A percentile compares a stretch with the other conserved stretches of the same genome.
phyloP scores from a whole-genome alignment of 1,140 invertebrate genomes.

The Gryon sp. region DNA sequence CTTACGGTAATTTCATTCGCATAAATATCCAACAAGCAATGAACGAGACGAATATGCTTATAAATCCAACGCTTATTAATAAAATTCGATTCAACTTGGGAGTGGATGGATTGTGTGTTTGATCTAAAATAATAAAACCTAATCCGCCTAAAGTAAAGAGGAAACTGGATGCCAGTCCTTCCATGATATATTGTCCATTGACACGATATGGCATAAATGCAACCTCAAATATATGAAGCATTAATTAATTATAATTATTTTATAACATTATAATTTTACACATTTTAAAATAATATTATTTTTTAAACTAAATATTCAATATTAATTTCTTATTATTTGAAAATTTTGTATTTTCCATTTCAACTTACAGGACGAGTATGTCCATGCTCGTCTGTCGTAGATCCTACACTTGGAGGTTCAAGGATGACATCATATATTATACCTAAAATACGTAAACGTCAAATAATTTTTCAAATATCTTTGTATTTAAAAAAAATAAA shows the following conservation, averaged over 20 bases:
- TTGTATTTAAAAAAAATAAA: not conserved
- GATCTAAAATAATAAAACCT: constrained; percentile 97
- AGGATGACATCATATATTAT: constrained; percentile 99
- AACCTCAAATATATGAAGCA: constrained; percentile 81
- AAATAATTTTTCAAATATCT: constrained; percentile 20
- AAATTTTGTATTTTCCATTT: not conserved
- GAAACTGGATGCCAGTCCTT: constrained; percentile 97
- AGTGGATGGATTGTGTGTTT: constrained; percentile 94
- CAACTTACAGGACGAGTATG: constrained; percentile 91
- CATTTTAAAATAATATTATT: constrained; percentile 1
- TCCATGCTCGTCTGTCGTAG: constrained; percentile 97
- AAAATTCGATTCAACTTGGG: constrained; percentile 96
- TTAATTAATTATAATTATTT: too few relatives aligned
- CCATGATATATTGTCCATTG: constrained; percentile 99
- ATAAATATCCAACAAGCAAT: constrained; percentile 99
- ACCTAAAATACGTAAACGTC: constrained; percentile 89
- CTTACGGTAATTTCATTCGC: constrained; percentile 97
- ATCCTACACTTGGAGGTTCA: constrained; percentile 98
- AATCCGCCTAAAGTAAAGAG: constrained; percentile 96
- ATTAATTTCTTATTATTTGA: constrained; percentile 6
- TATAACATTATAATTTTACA: not conserved
- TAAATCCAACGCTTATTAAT: constrained; percentile 94
- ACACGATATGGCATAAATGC: constrained; percentile 99
- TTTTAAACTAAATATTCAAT: not conserved
- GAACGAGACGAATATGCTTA: constrained; percentile 96